These are phyloP conservation scores for Orthosia gothica DNA, from an alignment of 2,888 invertebrate genomes.

Conservation along the genomic window DNA sequence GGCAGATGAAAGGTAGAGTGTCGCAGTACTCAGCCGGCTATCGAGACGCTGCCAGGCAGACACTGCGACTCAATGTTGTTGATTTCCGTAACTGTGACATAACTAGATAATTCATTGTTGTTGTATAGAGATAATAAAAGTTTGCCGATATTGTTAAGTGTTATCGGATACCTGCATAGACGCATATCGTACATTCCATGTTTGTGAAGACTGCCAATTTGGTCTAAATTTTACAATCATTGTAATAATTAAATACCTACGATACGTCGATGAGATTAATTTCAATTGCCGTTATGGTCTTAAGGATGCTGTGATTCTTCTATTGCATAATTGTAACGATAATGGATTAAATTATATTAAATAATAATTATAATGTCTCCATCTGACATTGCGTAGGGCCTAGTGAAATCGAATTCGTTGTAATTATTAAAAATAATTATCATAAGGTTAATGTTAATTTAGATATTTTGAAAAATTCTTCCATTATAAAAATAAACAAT, in stretches of 20 bases:
- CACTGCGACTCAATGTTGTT: constrained; percentile 79
- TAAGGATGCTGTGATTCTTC: constrained; percentile 92
- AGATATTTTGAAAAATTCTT: constrained; percentile 88
- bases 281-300: constrained; percentile 90
- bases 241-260: constrained; percentile 88
- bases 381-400: constrained; percentile 90
- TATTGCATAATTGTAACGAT: constrained; percentile 90
- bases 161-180: constrained; percentile 91
- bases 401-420: constrained; percentile 90
- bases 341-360: constrained; percentile 83
- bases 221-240: constrained; percentile 91
- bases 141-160: constrained; percentile 89
- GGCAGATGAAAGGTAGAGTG: constrained; percentile 61
- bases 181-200: constrained; percentile 92
- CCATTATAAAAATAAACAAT: constrained; percentile 83
- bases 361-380: constrained; percentile 85
- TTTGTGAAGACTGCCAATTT: constrained; percentile 92
- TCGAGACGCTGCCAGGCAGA: not conserved
- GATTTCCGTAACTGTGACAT: constrained; percentile 82
- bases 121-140: constrained; percentile 87
- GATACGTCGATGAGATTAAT: constrained; percentile 90
- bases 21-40: constrained; percentile 37
- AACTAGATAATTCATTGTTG: constrained; percentile 88
- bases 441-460: constrained; percentile 86
- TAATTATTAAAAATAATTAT: constrained; percentile 84